phyloP scores from a whole-genome alignment of 2,113 vertebrate genomes.

The Bathybates hornii region DNA sequence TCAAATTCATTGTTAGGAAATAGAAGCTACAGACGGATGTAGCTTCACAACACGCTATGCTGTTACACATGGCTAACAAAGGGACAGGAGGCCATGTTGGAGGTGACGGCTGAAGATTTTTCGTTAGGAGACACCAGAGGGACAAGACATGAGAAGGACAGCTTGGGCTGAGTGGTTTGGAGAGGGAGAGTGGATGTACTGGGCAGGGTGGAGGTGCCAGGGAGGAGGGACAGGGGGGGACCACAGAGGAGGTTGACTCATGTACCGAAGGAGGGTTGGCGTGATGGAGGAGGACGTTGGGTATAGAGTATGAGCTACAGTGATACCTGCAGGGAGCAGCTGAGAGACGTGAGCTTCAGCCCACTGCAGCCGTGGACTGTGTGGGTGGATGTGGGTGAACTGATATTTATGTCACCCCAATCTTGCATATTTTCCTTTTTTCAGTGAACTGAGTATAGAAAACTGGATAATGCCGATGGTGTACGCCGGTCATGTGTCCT shows the following conservation, averaged over 20 bases:
- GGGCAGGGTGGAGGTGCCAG: neutral
- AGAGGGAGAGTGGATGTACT: neutral
- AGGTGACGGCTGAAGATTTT: neutral
- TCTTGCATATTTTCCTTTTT: neutral
- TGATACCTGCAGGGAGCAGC: neutral
- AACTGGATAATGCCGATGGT: conserved; percentile 99
- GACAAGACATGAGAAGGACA: neutral
- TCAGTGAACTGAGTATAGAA: conserved; percentile 93
- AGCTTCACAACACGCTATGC: neutral
- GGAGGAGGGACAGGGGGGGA: neutral
- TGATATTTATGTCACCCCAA: neutral
- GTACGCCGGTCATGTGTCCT: conserved; percentile 91
- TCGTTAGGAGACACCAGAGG: too few species aligned
- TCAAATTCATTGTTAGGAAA: neutral
- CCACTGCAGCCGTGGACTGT: neutral
- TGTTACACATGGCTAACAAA: neutral
- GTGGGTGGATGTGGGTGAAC: neutral
- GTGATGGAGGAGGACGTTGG: neutral
- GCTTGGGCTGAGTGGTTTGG: too few species aligned
- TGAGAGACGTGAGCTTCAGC: neutral
- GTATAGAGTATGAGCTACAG: fast-evolving
- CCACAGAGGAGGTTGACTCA: neutral
- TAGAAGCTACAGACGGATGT: fast-evolving
- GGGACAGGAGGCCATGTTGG: neutral
- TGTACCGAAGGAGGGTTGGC: neutral